Percentiles rank a stretch among this genome's conserved stretches.
phyloP scores from a whole-genome alignment of 2,113 vertebrate species.

The Hippocampus mohnikei region DNA sequence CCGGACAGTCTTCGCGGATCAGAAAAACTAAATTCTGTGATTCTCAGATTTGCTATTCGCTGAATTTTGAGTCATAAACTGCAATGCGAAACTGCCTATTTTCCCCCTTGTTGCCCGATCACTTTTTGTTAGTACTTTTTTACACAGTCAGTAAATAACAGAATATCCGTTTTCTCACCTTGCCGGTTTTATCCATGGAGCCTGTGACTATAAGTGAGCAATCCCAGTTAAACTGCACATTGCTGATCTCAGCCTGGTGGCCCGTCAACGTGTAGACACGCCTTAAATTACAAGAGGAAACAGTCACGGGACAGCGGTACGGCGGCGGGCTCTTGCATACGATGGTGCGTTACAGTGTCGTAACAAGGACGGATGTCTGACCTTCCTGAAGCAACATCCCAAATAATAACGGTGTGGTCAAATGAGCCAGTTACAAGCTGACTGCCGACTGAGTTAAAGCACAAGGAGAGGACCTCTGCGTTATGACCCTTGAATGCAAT shows the following conservation, averaged over 20 bases:
- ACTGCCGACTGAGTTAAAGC: slow-evolving; percentile 84
- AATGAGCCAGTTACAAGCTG: slow-evolving; percentile 90
- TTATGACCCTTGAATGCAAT: slow-evolving; percentile 80
- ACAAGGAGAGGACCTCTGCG: slow-evolving; percentile 86
- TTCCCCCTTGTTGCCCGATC: no score
- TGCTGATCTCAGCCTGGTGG: slow-evolving; percentile 87
- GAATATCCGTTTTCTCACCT: slow-evolving; percentile 69
- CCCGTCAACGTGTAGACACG: slow-evolving; percentile 79
- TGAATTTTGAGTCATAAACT: no score
- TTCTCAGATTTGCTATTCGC: no score
- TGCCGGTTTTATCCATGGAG: slow-evolving; percentile 92
- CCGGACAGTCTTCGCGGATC: no score
- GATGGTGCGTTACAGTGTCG: not conserved
- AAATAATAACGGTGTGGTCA: slow-evolving; percentile 84
- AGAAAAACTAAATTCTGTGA: no score
- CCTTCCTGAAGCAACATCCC: slow-evolving; percentile 89
- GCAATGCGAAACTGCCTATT: no score
- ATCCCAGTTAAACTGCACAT: slow-evolving; percentile 89
- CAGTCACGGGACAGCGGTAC: slow-evolving; percentile 4
- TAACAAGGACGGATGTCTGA: slow-evolving; percentile 49
- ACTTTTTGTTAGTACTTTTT: not conserved
- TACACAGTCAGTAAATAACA: not conserved
- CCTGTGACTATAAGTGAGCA: slow-evolving; percentile 84
- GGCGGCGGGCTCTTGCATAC: not conserved
- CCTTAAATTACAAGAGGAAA: slow-evolving; percentile 58